Percentiles rank a stretch among this genome's conserved stretches.
Conservation (phyloP, 1,140 invertebrate species). For the Aphis gossypii region DNA sequence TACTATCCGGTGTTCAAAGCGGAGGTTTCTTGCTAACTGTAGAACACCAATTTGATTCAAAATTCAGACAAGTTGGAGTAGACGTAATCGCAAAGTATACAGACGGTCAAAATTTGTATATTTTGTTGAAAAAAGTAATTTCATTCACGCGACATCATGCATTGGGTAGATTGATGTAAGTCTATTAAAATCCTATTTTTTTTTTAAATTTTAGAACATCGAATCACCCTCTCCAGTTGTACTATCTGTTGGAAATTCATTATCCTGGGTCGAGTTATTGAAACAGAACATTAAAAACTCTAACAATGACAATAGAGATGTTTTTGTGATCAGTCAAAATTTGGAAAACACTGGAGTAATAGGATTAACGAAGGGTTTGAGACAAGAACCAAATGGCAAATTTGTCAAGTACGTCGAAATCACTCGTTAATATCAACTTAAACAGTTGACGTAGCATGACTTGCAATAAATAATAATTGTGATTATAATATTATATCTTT, state of each 20-base stretch:
- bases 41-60: constrained; percentile 38
- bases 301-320: not conserved
- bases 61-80: constrained; percentile 11
- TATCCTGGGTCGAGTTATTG: constrained; percentile 18
- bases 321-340: constrained; percentile 40
- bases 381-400: constrained; percentile 48
- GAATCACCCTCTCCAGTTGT: not conserved
- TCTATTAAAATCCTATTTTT: not conserved
- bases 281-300: constrained; percentile 30
- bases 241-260: not conserved
- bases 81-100: constrained; percentile 9
- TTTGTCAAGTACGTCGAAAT: not conserved
- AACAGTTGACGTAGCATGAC: not conserved
- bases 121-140: constrained; percentile 48
- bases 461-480: not conserved
- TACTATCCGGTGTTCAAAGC: not conserved
- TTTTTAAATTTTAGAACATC: not conserved
- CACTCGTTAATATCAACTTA: not conserved
- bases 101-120: not conserved
- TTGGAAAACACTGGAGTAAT: constrained; percentile 36
- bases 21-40: constrained; percentile 50
- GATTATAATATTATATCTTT: not conserved
- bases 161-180: not conserved
- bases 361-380: constrained; percentile 40
- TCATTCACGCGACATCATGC: not conserved